Base-by-base conservation (phyloP, 1,140 invertebrate species). In the Brachionus manjavacas region DNA sequence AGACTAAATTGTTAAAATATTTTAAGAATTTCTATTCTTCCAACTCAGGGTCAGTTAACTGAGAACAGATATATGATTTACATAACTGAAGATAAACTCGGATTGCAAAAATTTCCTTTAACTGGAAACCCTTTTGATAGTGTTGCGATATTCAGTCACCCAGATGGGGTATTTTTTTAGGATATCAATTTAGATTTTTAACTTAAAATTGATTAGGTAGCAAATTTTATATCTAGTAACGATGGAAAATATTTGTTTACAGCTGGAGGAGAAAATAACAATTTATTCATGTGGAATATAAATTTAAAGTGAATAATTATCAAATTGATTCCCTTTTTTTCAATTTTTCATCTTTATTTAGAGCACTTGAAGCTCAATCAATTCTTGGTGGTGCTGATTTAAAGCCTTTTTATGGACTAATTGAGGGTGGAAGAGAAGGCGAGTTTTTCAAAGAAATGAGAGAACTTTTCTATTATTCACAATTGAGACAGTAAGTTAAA, bases 51-150 rank as follows among this genome's bases (percentile, higher is more conserved):
- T 23, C 49, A 20, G 4, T 12, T 76, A 49, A 14, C 83, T 81
- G 64, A 87, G 39, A 87, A 87, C 14, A 84, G 86, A 20, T 93
- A 93, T 86, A 86, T 93, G 83, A 86, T 92, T 28, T 94, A 93
- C 86, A 89, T 91, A 0, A 93, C 92, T 6, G 89, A 91, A 28
- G 92, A 92, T 85, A 91, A 93, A 85, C 91, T 94, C 55, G 93
- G 93, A 1, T 87, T 94, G 31, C 92, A 92, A 86, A 91, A 92
- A 83, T 87, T 93, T 85, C 92, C 93, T 4, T 86, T 93, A 0
- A 92, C 93, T 88, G 94, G 93, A 4, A 94, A 94, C 88, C 93
- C 93, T 23, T 93, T 92, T 88, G 93, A 92, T 86, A 91, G 91
- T 85, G 90, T 92, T 78, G 92, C 91, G 3, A 88, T 92, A 23